Evolutionary conservation across 2,888 invertebrate genomes (phyloP), one percentile per base, ranked within the genome.

Genomic region (Chymomyza procnemis): DNA sequence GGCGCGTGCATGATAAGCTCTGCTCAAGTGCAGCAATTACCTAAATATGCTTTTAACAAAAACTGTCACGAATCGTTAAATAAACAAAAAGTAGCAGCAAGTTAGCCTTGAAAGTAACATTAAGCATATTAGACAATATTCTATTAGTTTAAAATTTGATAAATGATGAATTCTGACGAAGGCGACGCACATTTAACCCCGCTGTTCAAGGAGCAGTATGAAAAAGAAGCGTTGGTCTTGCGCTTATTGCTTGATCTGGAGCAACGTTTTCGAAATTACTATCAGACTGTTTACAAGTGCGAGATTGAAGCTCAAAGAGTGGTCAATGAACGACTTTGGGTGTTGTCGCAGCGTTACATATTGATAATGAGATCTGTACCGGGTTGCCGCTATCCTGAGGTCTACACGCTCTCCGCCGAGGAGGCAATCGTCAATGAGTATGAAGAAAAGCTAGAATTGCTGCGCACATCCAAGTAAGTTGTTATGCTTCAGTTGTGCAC

Each of bases 291-390:
- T 5, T 74, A 76, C 18, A 65, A 70, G 34, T 83, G 78, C 21
- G 89, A 89, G 74, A 26, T 88, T 30, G 59, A 74, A 19, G 58
- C 70, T 0, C 89, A 89, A 22, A 80, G 74, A 16, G 79, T 82
- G n/a, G 58, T 88, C 0, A 71, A 79, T 14, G 79, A 83, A 48
- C 78, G 89, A 6, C 26, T 90, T 2, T 89, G 89, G 90, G 65
- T 82, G n/a, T 52, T 90, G 3, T 85, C 89, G 2, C 89, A 89
- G 54, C 77, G 89, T 4, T 90, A 88, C 62, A 68, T 87, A 0
- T 80, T 89, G 16, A 57, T 89, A 46, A 75, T 79, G n/a, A 88
- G 89, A 19, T 78, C 82, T 0, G 75, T 74, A 1, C 76, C 83
- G 0, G 83, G 82, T 8, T 88, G 88, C 55, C 79, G 82, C 1